phyloP scores from a whole-genome alignment of 2,797 vertebrate genomes.

The Acanthurus lineatus region DNA sequence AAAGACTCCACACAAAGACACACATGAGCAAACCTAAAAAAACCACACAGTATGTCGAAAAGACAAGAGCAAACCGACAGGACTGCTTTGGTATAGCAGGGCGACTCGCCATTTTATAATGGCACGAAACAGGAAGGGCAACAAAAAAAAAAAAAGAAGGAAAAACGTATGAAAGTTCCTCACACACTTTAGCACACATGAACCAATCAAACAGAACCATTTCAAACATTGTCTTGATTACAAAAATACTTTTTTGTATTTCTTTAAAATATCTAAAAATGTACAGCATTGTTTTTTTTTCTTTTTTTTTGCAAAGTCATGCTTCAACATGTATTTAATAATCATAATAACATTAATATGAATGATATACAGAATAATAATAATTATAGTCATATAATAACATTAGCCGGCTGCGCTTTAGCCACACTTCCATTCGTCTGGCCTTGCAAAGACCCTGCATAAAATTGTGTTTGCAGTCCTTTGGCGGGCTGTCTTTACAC shows the following conservation, averaged over 20 bases:
- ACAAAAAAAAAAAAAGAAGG: background rate
- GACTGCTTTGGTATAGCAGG: conserved; percentile 76
- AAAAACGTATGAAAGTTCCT: conserved; percentile 61
- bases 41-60: conserved; percentile 50
- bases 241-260: conserved; percentile 88
- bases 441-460: conserved; percentile 60
- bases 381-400: conserved; percentile 83
- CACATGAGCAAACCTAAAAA: conserved; percentile 38
- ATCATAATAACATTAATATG: conserved; percentile 85
- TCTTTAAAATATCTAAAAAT: conserved; percentile 89
- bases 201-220: conserved; percentile 73
- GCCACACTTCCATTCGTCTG: conserved; percentile 62
- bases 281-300: conserved; percentile 80
- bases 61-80: conserved; percentile 52
- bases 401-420: conserved; percentile 70
- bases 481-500: conserved; percentile 20
- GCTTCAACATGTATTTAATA: conserved; percentile 83
- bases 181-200: conserved; percentile 66
- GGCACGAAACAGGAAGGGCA: conserved; percentile 46
- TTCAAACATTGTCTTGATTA: conserved; percentile 85
- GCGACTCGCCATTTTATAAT: conserved; percentile 49
- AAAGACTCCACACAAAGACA: conserved; percentile 22
- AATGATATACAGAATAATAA: conserved; percentile 85
- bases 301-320: conserved; percentile 82
- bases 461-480: conserved; percentile 44